Percentiles rank a stretch among this genome's conserved stretches.
Evolutionary conservation across 2,113 vertebrate species (phyloP).

Genomic region (Pyrgilauda ruficollis): DNA sequence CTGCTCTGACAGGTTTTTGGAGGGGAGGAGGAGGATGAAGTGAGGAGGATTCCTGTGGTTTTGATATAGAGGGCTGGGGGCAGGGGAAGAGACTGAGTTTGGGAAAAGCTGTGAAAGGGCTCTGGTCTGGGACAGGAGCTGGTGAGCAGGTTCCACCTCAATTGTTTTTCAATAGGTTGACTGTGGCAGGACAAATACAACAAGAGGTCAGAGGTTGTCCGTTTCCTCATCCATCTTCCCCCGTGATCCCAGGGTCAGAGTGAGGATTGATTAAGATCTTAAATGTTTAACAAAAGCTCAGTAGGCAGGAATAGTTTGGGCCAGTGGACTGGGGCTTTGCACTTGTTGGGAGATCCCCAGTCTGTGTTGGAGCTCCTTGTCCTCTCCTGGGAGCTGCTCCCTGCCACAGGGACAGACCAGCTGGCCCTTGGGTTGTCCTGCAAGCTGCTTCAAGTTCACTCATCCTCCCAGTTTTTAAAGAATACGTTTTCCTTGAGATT

Average conservation of each 20-base stretch:
- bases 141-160: constrained; percentile 79
- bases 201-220: constrained; percentile 83
- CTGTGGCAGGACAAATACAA: constrained; percentile 77
- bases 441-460: constrained; percentile 48
- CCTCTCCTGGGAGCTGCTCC: neutral
- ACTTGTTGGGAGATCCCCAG: constrained; percentile 64
- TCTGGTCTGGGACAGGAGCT: constrained; percentile 62
- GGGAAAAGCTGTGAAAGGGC: constrained; percentile 45
- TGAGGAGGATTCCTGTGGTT: neutral
- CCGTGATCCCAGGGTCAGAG: constrained; percentile 79
- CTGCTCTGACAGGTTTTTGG: neutral
- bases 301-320: constrained; percentile 63
- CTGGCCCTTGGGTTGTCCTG: neutral
- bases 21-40: constrained; percentile 1
- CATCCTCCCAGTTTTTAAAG: neutral
- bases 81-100: neutral
- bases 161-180: constrained; percentile 76
- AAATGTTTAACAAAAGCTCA: constrained; percentile 84
- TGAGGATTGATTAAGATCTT: constrained; percentile 95
- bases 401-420: rapidly evolving
- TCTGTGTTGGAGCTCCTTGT: constrained; percentile 37
- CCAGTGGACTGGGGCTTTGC: constrained; percentile 6
- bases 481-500: neutral
- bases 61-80: neutral
- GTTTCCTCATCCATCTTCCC: constrained; percentile 92